Evolutionary conservation across 2,888 invertebrate species (phyloP), one percentile per base, ranked within the genome.

Genomic region (Autographa gamma): DNA sequence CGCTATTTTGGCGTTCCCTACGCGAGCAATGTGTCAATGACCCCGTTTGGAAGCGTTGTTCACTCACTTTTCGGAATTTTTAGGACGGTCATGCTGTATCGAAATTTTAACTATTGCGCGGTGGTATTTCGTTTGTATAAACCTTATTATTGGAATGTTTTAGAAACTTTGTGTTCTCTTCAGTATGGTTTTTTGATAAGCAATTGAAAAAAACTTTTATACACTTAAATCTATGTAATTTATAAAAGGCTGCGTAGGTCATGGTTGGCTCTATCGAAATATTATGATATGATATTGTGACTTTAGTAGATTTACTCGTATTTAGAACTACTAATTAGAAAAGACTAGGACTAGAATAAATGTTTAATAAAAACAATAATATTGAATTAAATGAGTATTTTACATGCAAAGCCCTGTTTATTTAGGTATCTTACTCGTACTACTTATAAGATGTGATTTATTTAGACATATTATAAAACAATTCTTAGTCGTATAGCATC

Each of bases 1-100:
- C 95, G 95, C 95, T 95, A 95, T 95, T 95, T 95, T 95, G 94
- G 94, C 95, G 95, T 95, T 95, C 95, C 95, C 95, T 95, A 92
- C 92, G 89, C 91, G 88, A 85, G 88, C 90, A 90, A 87, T 91
- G 90, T 94, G 95, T 95, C 95, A 95, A 94, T 95, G 95, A 95
- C 95, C 95, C 90, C 93, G 94, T 91, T 94, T 93, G 90, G 85
- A 88, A 86, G 88, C 93, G 94, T 94, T 95, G 93, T 95, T 95
- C 92, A 95, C 95, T 93, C 93, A 93, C 90, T 94, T 95, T 38
- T 95, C 94, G 93, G 91, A 93, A 94, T 91, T 94, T 93, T 95
- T 92, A 87, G 94, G 91, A 92, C 93, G 92, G 91, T 92, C 75
- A 89, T 80, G 80, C 82, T 83, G 82, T 85, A 80, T 76, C 79